Base-by-base conservation (phyloP, 2,888 invertebrate species). In the Creontiades dilutus region DNA sequence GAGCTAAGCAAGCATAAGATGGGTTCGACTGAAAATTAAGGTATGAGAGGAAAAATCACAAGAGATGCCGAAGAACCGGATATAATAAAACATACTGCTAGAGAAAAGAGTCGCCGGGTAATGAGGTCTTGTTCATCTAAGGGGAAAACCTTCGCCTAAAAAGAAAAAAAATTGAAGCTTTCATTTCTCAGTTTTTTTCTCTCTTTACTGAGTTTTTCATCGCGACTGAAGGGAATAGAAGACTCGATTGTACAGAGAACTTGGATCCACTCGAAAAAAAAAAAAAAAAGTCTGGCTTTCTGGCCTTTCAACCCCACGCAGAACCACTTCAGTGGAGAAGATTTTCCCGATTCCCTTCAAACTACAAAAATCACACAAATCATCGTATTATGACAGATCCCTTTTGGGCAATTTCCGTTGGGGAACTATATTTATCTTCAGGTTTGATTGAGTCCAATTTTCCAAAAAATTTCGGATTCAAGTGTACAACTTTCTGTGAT, bases 111-210 rank as follows among this genome's bases (percentile, higher is more conserved):
- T 46, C 46, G 78, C 78, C 37, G 37, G 82, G 82, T 82, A 82
- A 82, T 82, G 82, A 82, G 82, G 82, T 82, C 82, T 82, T 82
- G 82, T 82, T 82, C 82, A 82, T 82, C 82, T 82, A 48, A 82
- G 82, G 52, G 48, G 82, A 82, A 82, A 82, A 47, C 82, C 82
- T 82, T 82, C 48, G 14, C 16, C 78, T 2, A 78, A 48, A n/a
- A n/a, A n/a, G n/a, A n/a, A n/a, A n/a, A n/a, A 52, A 52, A 52
- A 82, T 52, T 82, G 82, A 78, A 82, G 82, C 82, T 82, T 52
- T 82, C 82, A 52, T 52, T 82, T 52, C 82, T 82, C 23, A 52
- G 82, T 19, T 82, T 82, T 82, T 82, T 82, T 52, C 19, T 52
- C 9, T 16, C n/a, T 37, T 7, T 37, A 7, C 57, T 9, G 23